Evolutionary conservation across 2,888 invertebrate genomes (phyloP), one percentile per base, ranked within the genome.

Genomic region (Hedya salicella): DNA sequence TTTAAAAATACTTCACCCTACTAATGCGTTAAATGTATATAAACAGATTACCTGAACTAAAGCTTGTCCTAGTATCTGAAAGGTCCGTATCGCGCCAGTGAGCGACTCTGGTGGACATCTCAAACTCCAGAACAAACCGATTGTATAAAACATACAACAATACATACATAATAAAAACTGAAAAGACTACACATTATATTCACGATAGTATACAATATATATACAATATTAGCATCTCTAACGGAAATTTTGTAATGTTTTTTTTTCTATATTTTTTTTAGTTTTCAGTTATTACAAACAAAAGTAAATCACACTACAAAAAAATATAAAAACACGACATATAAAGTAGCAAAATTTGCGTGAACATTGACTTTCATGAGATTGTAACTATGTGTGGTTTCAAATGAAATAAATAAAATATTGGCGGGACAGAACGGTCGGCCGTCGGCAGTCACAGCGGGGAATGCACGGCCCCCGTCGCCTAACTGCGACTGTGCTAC

Each of bases 281-380:
- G 76, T 88, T 89, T 89, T 88, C 83, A 83, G 81, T 85, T 86
- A 86, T 86, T 81, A 89, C 83, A 89, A 91, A 90, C 86, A 85
- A 86, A 89, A 87, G 83, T 89, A 87, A 88, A 89, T 80, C 88
- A 89, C 90, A 87, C 90, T 91, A 91, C 88, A 87, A 85, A 88
- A 85, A 83, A 85, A 79, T 82, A 88, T 82, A 87, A 86, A 86
- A 91, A 91, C 88, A 90, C 88, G 88, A 88, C 88, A 89, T 83
- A 80, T 81, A 87, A 85, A 80, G 75, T 86, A 87, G 86, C 85
- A 87, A 88, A 84, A 80, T 81, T 81, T 83, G 84, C 84, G 83
- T 73, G 80, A 82, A 81, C 81, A 82, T 80, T 80, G 79, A 81
- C 75, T 76, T 77, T 79, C 74, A 85, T 82, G 86, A 86, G 84